Base-by-base conservation (phyloP, 2,797 vertebrate species). In the Amblyopsis hoosieri region DNA sequence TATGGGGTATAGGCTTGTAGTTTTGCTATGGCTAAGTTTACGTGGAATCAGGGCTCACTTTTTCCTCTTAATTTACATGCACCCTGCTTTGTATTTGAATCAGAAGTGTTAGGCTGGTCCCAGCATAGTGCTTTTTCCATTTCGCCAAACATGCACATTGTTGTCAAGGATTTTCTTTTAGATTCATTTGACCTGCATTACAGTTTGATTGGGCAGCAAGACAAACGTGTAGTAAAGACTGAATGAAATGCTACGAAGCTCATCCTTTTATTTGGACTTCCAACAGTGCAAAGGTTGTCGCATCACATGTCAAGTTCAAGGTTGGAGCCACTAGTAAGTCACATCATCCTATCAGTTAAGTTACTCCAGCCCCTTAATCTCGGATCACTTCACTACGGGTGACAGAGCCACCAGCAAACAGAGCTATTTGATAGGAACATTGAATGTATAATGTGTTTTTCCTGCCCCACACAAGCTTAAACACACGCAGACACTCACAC, bases 21-120 rank as follows among this genome's bases (percentile, higher is more conserved):
- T 0, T 58, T 53, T 59, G 68, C 67, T 50, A 57, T 78, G 49
- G 57, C 3, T 48, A 55, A 17, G 14, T 69, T 74, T 17, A 73
- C 63, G 51, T 3, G 54, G 54, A 58, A 23, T 11, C 37, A 45
- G 37, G 6, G 14, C 19, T 17, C 1, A n/a, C 33, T 0, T 59
- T 53, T 31, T 64, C 33, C 15, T 29, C 63, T 61, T 71, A 0
- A 79, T 75, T 77, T 57, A 51, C 50, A 57, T 51, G 17, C 62
- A 63, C 79, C 57, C 17, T 61, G 52, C 56, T 72, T 78, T 67
- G 51, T 53, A 63, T 82, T 60, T 70, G 66, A 83, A 79, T 80
- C 80, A 57, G 54, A 82, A 60, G 81, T 86, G 85, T 87, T 87
- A 85, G 87, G 89, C 89, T 88, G 89, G 89, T 88, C 84, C 89